Evolutionary conservation across 2,888 invertebrate species (phyloP), one percentile per base, ranked within the genome.

Genomic region (Ormyrus thymus): DNA sequence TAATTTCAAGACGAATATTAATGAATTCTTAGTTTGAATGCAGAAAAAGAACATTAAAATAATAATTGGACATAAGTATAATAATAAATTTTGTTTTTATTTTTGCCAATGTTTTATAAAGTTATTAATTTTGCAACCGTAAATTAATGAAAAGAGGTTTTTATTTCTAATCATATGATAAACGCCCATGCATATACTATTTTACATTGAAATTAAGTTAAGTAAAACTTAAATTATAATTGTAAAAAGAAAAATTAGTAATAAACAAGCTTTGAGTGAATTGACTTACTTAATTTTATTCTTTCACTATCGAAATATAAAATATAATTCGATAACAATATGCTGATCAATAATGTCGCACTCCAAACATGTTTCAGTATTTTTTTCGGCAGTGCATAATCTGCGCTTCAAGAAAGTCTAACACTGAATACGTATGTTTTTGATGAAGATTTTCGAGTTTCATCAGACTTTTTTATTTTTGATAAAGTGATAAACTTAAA

Each of bases 311-410:
- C 68, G 77, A 79, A 80, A 79, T 81, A 81, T 73, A 80, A 81
- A 81, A 81, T 80, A 81, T 78, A 78, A 80, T 81, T 73, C 70
- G 61, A 81, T 81, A 81, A 81, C 81, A 81, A 80, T 76, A 70
- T 65, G 66, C n/a, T 78, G 69, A 78, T 76, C 55, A 73, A 76
- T 78, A 75, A 75, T 76, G 74, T 78, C 61, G 75, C 65, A 71
- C 71, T 59, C 58, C 76, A 76, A 81, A 78, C 71, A 64, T 70
- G 29, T 68, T 74, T 70, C 64, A 72, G 72, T 78, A 68, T 59
- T 78, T 81, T 72, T 51, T 53, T 11, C 48, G 61, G 55, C 51
- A 65, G 74, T 64, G n/a, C 72, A 59, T 7, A 45, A 77, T 53
- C 64, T 66, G 64, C 61, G 48, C 64, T 58, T 15, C 64, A 58